Evolutionary conservation across 2,888 invertebrate genomes (phyloP), one percentile per base, ranked within the genome.

Genomic region (Esperia sulphurella): DNA sequence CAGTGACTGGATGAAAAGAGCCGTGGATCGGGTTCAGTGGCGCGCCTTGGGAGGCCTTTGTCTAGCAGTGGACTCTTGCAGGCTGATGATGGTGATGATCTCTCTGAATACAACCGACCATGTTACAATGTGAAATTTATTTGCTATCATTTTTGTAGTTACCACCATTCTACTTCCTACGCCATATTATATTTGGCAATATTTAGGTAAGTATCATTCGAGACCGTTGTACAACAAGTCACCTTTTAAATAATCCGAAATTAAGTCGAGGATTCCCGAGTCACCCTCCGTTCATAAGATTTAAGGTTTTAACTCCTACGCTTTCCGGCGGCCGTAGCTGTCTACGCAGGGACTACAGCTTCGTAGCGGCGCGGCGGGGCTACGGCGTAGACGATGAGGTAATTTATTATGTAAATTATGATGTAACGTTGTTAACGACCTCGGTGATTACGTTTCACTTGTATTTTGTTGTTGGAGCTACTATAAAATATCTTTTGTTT

Each of bases 371-470:
- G 37, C 39, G 37, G 46, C 29, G 37, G 30, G 37, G 46, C 41
- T 35, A 37, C 43, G 41, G 14, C 44, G 43, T 40, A 33, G 48
- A 43, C 1, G 39, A 31, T 30, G 35, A 43, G 43, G 43, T 50
- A 46, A 50, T 50, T 46, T 46, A 43, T 46, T 46, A 50, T 50
- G 46, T 38, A 50, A 50, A 50, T 50, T 46, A 38, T 46, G 40
- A 50, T 46, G 46, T 46, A 42, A 46, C 43, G 31, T 37, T 37
- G 50, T 46, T 50, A 50, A 50, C 50, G 43, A 46, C 46, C 14
- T 30, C 29, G 31, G 39, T 33, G 43, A 50, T 50, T 50, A 50
- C 42, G 14, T 33, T 37, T 43, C 10, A 33, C 43, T 37, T 13
- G 8, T 37, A 12, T 37, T 37, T 37, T 37, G 31, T 13, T 31